phyloP scores from a whole-genome alignment of 2,797 vertebrate species.

The Syndactyla subalaris region DNA sequence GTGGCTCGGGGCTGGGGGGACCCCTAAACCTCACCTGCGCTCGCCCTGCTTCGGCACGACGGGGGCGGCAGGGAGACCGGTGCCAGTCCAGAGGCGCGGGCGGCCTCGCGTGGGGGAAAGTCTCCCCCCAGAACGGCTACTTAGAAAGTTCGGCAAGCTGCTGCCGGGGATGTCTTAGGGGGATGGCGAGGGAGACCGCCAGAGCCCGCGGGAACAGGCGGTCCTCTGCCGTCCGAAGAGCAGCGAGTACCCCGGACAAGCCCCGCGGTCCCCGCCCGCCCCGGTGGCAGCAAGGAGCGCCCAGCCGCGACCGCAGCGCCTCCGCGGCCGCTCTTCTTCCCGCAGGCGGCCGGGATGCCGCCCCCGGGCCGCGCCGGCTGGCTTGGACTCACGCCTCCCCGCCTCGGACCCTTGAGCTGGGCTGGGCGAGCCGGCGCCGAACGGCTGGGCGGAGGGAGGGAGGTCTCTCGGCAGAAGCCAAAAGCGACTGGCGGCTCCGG shows the following conservation, averaged over 20 bases:
- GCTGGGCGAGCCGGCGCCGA: background rate
- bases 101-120: background rate
- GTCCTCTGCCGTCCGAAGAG: background rate
- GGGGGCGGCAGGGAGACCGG: background rate
- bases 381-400: background rate
- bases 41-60: background rate
- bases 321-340: background rate
- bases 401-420: background rate
- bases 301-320: background rate
- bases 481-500: background rate
- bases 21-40: background rate
- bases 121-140: background rate
- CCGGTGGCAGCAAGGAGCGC: background rate
- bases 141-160: background rate
- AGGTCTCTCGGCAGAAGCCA: background rate
- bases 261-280: background rate
- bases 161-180: background rate
- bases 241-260: background rate
- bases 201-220: background rate
- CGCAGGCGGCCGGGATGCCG: background rate
- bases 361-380: background rate
- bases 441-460: background rate
- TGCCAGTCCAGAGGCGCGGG: background rate
- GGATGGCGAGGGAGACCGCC: background rate
- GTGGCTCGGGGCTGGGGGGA: fast-evolving